Conservation (phyloP, 2,797 vertebrate species). For the Poecilia velifera region DNA sequence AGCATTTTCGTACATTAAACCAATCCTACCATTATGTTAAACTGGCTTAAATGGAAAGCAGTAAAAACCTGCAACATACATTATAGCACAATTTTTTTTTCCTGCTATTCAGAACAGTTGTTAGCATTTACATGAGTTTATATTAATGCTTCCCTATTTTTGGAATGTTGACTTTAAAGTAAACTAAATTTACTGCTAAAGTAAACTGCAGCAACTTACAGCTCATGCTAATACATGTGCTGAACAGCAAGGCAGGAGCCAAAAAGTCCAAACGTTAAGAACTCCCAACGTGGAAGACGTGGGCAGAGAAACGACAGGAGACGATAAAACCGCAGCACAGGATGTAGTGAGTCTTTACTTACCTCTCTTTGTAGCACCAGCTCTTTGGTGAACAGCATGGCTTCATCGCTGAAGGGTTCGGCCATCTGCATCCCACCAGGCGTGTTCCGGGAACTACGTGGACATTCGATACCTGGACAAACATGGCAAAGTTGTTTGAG, state of each 20-base stretch:
- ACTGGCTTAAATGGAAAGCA: background rate
- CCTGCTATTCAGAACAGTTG: background rate
- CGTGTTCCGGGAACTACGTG: conserved; percentile 89
- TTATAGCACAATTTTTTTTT: background rate
- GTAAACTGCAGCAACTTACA: conserved; percentile 9
- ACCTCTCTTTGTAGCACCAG: conserved; percentile 96
- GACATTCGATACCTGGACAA: conserved; percentile 92
- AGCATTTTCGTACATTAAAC: background rate
- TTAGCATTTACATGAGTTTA: background rate
- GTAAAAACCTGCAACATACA: background rate
- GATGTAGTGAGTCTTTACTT: conserved; percentile 53
- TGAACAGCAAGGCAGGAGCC: background rate
- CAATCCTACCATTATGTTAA: background rate
- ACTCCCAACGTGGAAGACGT: background rate
- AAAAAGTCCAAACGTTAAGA: conserved; percentile 22
- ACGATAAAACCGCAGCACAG: conserved; percentile 8
- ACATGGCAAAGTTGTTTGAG: conserved; percentile 31
- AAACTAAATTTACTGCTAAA: conserved; percentile 28
- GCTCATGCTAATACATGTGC: background rate
- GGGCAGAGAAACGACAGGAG: background rate
- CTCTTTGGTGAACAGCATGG: conserved; percentile 94
- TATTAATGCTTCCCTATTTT: background rate
- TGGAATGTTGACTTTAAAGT: conserved; percentile 18
- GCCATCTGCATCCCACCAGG: conserved; percentile 89
- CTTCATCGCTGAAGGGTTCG: conserved; percentile 97